Evolutionary conservation across 1,140 invertebrate species (phyloP).

Genomic region (Tenebrio molitor): DNA sequence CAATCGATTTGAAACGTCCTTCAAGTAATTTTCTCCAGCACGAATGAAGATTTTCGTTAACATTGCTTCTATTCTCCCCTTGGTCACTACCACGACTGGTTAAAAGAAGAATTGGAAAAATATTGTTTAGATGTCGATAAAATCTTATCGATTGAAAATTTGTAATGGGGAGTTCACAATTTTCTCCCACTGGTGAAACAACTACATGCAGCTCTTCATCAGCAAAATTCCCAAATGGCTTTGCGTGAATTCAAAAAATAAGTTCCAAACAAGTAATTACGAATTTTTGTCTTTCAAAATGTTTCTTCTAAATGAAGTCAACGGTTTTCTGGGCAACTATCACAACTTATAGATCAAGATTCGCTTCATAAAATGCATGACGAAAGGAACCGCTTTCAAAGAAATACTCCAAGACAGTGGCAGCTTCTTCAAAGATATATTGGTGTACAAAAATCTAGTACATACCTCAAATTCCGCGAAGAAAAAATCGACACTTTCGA

Average conservation of each 20-base stretch:
- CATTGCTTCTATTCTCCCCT: background rate
- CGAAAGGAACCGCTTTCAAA: slow-evolving; percentile 14
- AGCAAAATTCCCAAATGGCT: background rate
- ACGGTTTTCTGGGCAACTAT: slow-evolving; percentile 36
- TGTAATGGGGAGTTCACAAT: background rate
- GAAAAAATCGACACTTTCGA: slow-evolving; percentile 22
- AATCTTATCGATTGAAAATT: background rate
- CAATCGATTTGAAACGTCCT: slow-evolving; percentile 72
- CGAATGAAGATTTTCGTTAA: slow-evolving; percentile 50
- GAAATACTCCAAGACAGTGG: slow-evolving; percentile 26
- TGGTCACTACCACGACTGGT: background rate
- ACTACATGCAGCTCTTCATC: no score
- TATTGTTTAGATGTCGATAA: background rate
- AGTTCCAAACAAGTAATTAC: slow-evolving; percentile 25
- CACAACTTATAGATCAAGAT: slow-evolving; percentile 33
- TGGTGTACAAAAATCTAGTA: slow-evolving; percentile 43
- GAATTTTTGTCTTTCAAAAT: slow-evolving; percentile 30
- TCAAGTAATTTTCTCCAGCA: background rate
- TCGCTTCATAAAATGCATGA: slow-evolving; percentile 40
- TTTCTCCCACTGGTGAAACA: background rate
- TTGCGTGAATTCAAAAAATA: slow-evolving; percentile 40
- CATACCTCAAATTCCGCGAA: slow-evolving; percentile 2
- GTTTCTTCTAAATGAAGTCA: background rate
- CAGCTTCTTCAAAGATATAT: slow-evolving; percentile 47
- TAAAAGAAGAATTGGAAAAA: background rate